Evolutionary conservation across 2,888 invertebrate species (phyloP).

Genomic region (Hirtodrosophila confusa): DNA sequence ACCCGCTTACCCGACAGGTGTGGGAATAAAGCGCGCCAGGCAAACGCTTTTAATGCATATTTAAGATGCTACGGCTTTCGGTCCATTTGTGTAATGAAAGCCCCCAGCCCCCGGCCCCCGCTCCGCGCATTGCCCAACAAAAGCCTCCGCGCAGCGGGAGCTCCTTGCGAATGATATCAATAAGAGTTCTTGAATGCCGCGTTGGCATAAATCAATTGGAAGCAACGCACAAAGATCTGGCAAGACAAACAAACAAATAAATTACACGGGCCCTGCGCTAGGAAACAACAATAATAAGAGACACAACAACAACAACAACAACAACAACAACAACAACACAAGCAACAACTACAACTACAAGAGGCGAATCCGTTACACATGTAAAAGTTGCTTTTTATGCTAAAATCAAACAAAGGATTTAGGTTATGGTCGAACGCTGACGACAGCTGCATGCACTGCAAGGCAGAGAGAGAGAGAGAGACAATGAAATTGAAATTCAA

Average conservation of each 20-base stretch:
- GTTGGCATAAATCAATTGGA: constrained; percentile 69
- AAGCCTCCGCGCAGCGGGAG: constrained; percentile 29
- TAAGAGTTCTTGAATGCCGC: constrained; percentile 40
- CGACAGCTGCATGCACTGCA: constrained; percentile 63
- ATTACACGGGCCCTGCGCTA: constrained; percentile 58
- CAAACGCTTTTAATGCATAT: constrained; percentile 63
- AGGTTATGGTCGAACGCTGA: constrained; percentile 47
- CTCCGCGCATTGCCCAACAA: constrained; percentile 26
- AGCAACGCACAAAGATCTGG: constrained; percentile 42
- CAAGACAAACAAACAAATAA: constrained; percentile 74
- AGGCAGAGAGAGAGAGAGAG: background rate
- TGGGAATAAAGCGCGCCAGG: constrained; percentile 14
- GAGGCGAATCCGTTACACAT: constrained; percentile 63
- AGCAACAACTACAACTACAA: constrained; percentile 4
- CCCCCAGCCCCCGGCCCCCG: background rate
- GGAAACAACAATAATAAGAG: constrained; percentile 41
- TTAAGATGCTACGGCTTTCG: constrained; percentile 31
- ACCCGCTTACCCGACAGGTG: background rate
- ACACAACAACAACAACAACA: constrained; percentile 8
- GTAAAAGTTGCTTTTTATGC: constrained; percentile 66
- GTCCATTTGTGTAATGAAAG: constrained; percentile 70
- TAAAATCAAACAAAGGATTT: constrained; percentile 61
- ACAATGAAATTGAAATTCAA: constrained; percentile 41
- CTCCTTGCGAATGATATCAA: constrained; percentile 46
- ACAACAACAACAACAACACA: constrained; percentile 14